Percentiles rank a stretch among this genome's conserved stretches.
Conservation (phyloP, 2,113 vertebrate species). For the Opisthocomus hoazin region DNA sequence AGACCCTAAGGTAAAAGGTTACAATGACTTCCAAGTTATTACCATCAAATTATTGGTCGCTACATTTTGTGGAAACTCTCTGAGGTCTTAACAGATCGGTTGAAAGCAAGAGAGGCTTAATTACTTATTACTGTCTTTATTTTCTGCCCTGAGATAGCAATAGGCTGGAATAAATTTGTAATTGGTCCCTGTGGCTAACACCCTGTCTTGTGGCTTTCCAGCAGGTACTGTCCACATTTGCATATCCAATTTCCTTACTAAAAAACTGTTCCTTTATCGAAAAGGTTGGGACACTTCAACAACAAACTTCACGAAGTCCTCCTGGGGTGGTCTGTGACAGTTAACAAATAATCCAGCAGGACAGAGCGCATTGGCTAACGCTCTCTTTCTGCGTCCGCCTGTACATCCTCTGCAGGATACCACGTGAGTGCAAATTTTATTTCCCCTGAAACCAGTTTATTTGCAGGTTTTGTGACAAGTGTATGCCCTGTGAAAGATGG, state of each 20-base stretch:
- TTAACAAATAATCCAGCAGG: not conserved
- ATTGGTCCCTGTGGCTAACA: not conserved
- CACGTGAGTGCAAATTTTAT: not conserved
- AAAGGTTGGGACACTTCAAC: not conserved
- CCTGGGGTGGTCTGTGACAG: not conserved
- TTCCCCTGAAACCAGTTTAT: not conserved
- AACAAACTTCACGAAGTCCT: not conserved
- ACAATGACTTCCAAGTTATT: not conserved
- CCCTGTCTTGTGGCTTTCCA: not conserved
- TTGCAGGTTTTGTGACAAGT: not conserved
- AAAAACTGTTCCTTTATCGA: not conserved
- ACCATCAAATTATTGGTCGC: not conserved
- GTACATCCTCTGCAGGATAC: not conserved
- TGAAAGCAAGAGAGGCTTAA: not conserved
- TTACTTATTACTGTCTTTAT: not conserved
- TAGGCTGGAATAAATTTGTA: not conserved
- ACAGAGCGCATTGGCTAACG: not conserved
- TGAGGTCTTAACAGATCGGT: not conserved
- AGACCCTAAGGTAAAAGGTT: not conserved
- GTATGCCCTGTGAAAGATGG: rapidly evolving
- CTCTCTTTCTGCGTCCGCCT: not conserved
- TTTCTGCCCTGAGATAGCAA: not conserved
- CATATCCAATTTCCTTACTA: not conserved
- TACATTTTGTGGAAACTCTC: not conserved
- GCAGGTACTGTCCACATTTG: not conserved